phyloP scores from a whole-genome alignment of 2,113 vertebrate genomes.

The Silurus asotus region DNA sequence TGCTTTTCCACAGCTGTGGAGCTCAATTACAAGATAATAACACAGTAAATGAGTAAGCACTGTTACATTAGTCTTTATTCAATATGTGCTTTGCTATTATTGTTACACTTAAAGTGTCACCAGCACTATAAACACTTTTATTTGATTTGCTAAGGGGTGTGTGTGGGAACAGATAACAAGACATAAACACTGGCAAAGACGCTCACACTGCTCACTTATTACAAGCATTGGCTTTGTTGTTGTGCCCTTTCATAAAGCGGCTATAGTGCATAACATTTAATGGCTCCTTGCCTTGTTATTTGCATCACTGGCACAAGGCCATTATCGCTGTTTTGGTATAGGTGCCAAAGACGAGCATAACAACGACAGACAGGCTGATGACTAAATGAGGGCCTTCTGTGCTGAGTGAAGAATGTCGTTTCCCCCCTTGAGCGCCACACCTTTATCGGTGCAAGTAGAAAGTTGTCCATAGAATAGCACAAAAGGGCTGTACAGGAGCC shows the following conservation, averaged over 20 bases:
- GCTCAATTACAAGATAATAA: constrained; percentile 3
- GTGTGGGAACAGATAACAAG: constrained; percentile 19
- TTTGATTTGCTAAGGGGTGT: constrained; percentile 18
- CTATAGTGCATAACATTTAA: constrained; percentile 42
- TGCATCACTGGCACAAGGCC: constrained; percentile 36
- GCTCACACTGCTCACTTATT: constrained; percentile 14
- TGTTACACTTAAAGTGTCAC: constrained; percentile 32
- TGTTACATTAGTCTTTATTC: not conserved
- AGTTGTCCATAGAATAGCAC: not conserved
- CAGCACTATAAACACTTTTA: constrained; percentile 5
- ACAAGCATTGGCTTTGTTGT: constrained; percentile 29
- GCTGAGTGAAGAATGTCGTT: not conserved
- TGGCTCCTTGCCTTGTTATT: constrained; percentile 43
- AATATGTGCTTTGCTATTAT: not conserved
- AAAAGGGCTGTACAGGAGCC: not conserved
- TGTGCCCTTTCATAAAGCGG: constrained; percentile 37
- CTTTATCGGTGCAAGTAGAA: not conserved
- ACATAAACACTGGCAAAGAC: constrained; percentile 26
- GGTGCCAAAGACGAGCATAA: constrained; percentile 25
- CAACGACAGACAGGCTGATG: constrained; percentile 12
- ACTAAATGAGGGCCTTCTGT: not conserved
- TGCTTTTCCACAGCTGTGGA: not conserved
- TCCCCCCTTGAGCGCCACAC: not conserved
- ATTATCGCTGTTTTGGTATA: constrained; percentile 7
- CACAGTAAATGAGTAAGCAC: not conserved